Evolutionary conservation across 2,888 invertebrate genomes (phyloP).

Genomic region (Seladonia tumulorum): DNA sequence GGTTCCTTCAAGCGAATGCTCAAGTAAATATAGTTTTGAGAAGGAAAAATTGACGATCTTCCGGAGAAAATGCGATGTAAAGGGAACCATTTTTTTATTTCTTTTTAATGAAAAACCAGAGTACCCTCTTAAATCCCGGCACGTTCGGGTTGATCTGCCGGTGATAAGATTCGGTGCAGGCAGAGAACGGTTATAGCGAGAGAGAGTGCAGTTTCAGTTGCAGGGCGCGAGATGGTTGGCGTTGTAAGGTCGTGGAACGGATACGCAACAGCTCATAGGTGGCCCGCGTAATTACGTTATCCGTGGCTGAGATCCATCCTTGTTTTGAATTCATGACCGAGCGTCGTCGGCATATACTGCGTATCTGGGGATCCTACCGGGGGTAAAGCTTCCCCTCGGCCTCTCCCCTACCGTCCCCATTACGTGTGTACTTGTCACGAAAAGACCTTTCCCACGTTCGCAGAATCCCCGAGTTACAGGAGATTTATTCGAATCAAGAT

Average conservation of each 20-base stretch:
- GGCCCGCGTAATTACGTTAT: slow-evolving; percentile 67
- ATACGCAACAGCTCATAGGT: slow-evolving; percentile 29
- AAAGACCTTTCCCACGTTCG: slow-evolving; percentile 55
- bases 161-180: background rate
- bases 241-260: slow-evolving; percentile 54
- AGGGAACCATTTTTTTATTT: background rate
- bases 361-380: slow-evolving; percentile 52
- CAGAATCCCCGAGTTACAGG: slow-evolving; percentile 72
- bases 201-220: background rate
- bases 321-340: slow-evolving; percentile 71
- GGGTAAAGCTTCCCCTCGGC: slow-evolving; percentile 58
- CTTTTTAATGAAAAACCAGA: background rate
- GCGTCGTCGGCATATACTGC: slow-evolving; percentile 48
- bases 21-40: no score
- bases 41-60: background rate
- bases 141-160: background rate
- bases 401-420: slow-evolving; percentile 41
- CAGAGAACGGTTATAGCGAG: background rate
- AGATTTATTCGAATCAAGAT: slow-evolving; percentile 80
- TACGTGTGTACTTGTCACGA: slow-evolving; percentile 73
- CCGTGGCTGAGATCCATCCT: slow-evolving; percentile 49
- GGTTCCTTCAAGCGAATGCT: no score
- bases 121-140: background rate
- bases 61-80: background rate
- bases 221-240: slow-evolving; percentile 6